phyloP scores from a whole-genome alignment of 2,797 vertebrate genomes.

The Myotis findleyi region DNA sequence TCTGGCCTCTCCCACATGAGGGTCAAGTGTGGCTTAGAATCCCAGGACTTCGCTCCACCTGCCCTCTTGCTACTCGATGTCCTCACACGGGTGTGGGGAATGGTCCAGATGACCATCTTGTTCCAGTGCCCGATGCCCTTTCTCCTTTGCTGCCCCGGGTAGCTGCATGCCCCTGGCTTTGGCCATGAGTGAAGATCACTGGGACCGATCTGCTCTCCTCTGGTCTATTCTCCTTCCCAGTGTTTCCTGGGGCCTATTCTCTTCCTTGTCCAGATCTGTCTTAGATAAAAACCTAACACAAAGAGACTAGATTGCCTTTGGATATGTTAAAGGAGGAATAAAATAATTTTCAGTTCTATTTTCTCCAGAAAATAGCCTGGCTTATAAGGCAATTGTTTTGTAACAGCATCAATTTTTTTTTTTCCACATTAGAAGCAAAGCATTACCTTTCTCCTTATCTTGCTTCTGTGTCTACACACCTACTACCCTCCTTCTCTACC shows the following conservation, averaged over 20 bases:
- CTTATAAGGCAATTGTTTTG: neutral
- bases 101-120: neutral
- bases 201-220: neutral
- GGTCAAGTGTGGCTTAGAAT: neutral
- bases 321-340: constrained; percentile 4
- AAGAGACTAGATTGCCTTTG: neutral
- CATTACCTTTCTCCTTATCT: neutral
- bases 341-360: neutral
- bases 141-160: neutral
- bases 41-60: neutral
- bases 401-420: neutral
- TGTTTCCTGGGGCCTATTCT: neutral
- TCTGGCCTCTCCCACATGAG: neutral
- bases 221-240: neutral
- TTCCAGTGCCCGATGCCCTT: neutral
- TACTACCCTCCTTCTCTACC: neutral
- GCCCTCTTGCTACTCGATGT: neutral
- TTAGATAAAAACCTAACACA: neutral
- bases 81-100: neutral
- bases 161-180: neutral
- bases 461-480: neutral
- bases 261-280: neutral
- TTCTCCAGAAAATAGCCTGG: constrained; percentile 11
- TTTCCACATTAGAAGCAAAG: neutral
- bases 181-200: neutral